Evolutionary conservation across 1,140 invertebrate species (phyloP).

Genomic region (Drosophila parabipectinata): DNA sequence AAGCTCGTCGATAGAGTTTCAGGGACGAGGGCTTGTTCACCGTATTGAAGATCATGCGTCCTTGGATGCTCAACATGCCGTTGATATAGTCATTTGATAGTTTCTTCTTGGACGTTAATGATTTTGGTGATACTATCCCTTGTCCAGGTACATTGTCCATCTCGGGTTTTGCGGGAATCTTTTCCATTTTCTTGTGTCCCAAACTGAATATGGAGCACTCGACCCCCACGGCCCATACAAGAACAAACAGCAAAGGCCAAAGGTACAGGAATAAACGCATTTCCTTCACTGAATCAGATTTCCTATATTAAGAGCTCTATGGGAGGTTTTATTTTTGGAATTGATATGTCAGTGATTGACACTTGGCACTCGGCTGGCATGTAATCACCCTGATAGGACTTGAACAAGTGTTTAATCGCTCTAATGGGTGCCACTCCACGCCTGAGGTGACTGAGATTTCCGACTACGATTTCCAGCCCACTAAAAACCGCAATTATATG

Average conservation of each 20-base stretch:
- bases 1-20: slow-evolving; percentile 7
- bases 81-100: slow-evolving; percentile 31
- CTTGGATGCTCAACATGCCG: slow-evolving; percentile 25
- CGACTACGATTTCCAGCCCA: slow-evolving; percentile 9
- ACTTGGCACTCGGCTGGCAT: slow-evolving; percentile 15
- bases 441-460: slow-evolving; percentile 24
- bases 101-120: neutral
- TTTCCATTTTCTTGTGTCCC: neutral
- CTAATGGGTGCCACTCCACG: slow-evolving; percentile 32
- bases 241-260: neutral
- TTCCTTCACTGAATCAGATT: neutral
- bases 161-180: neutral
- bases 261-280: slow-evolving; percentile 7
- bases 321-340: neutral
- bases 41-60: slow-evolving; percentile 26
- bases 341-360: slow-evolving; percentile 36
- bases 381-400: slow-evolving; percentile 29
- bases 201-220: slow-evolving; percentile 6
- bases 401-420: slow-evolving; percentile 50
- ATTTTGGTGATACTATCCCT: neutral
- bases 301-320: slow-evolving; percentile 1
- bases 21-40: slow-evolving; percentile 22
- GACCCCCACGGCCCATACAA: neutral
- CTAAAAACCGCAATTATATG: slow-evolving; percentile 55
- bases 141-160: neutral